Evolutionary conservation across 2,113 vertebrate species (phyloP).

Genomic region (Aptenodytes forsteri): DNA sequence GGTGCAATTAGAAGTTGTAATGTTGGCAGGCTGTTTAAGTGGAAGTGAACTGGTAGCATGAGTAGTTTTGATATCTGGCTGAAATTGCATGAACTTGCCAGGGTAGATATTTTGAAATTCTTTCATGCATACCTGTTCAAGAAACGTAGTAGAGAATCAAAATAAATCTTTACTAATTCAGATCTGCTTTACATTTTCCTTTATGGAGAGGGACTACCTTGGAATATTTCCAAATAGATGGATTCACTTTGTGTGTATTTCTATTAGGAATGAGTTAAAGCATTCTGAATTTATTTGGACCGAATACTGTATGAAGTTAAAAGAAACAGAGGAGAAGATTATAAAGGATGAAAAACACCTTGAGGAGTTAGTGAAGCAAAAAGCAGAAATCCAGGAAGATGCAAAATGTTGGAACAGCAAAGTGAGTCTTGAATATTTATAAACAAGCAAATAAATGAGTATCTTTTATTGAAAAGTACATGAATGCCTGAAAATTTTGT

Average conservation of each 20-base stretch:
- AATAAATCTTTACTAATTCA: constrained; percentile 48
- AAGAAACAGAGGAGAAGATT: constrained; percentile 60
- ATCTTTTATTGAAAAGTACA: constrained; percentile 38
- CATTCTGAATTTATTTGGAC: constrained; percentile 54
- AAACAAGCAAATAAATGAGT: constrained; percentile 52
- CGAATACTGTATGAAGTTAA: constrained; percentile 56
- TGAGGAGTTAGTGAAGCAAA: constrained; percentile 46
- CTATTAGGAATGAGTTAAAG: constrained; percentile 73
- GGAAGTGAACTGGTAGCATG: neutral
- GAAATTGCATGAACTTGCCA: neutral
- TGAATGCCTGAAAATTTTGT: constrained; percentile 25
- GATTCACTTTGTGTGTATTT: constrained; percentile 39
- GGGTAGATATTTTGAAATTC: neutral
- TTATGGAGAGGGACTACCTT: constrained; percentile 23
- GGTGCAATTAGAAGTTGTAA: neutral
- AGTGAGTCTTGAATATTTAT: constrained; percentile 72
- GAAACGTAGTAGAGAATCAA: neutral
- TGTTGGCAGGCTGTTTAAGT: neutral
- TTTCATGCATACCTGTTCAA: constrained; percentile 1
- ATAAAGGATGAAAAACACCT: constrained; percentile 67
- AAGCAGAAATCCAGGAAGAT: constrained; percentile 60
- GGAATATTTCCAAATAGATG: constrained; percentile 27
- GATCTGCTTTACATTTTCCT: constrained; percentile 44
- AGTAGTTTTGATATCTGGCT: neutral
- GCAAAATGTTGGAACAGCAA: constrained; percentile 58